Evolutionary conservation across 2,113 vertebrate species (phyloP).

Genomic region (Hydrolagus affinis): DNA sequence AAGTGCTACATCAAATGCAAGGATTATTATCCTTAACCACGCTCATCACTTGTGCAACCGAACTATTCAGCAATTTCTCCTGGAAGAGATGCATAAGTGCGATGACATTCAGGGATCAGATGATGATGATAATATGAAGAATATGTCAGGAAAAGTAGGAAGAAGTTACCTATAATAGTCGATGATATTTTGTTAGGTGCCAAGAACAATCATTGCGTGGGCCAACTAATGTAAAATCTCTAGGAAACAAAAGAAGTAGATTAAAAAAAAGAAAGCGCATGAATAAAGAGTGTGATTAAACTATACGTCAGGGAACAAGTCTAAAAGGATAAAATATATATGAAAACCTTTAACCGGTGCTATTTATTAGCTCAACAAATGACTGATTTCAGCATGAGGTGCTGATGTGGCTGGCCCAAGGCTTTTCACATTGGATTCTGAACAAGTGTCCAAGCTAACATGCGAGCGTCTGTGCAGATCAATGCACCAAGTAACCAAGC

Average conservation of each 20-base stretch:
- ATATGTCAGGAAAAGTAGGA: background rate
- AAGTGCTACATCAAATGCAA: too few relatives aligned
- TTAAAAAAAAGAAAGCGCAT: background rate
- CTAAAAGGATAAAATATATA: background rate
- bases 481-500: constrained; percentile 33
- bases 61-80: background rate
- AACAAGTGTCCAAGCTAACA: background rate
- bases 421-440: constrained; percentile 33
- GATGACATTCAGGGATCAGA: background rate
- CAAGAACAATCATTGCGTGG: background rate
- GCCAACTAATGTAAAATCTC: background rate
- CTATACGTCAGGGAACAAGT: constrained; percentile 34
- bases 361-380: constrained; percentile 34
- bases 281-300: constrained; percentile 26
- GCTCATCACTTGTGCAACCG: background rate
- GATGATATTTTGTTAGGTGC: background rate
- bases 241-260: background rate
- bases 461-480: background rate
- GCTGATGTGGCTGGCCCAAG: constrained; percentile 23
- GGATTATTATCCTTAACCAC: too few relatives aligned
- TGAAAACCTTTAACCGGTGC: constrained; percentile 11
- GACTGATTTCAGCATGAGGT: constrained; percentile 28
- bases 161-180: background rate
- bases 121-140: background rate
- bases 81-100: background rate